These are phyloP conservation scores for Anabacerthia variegaticeps DNA, from an alignment of 2,797 vertebrate species.

Conservation along the genomic window DNA sequence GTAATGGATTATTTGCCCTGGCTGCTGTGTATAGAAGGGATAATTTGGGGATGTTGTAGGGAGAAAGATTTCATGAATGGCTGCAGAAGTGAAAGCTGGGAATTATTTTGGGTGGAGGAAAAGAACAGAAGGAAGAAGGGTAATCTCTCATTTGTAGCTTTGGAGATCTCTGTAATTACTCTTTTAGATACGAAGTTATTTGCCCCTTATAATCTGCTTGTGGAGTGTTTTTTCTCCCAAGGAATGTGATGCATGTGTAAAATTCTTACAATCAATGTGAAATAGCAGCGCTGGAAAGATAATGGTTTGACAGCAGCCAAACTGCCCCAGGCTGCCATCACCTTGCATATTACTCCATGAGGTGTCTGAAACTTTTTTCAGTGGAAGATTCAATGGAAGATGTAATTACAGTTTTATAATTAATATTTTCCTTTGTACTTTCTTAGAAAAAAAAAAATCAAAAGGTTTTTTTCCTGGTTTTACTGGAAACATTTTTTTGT, in stretches of 20 bases:
- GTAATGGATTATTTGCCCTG: conserved; percentile 15
- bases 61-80: conserved; percentile 21
- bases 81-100: neutral
- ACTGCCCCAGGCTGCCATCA: neutral
- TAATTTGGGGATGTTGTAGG: neutral
- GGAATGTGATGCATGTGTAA: neutral
- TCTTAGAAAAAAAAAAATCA: neutral
- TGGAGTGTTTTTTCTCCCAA: neutral
- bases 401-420: conserved; percentile 26
- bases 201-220: neutral
- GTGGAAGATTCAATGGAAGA: neutral
- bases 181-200: neutral
- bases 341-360: neutral
- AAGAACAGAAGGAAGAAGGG: neutral
- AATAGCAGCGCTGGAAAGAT: neutral
- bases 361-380: neutral
- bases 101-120: neutral
- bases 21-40: neutral
- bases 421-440: neutral
- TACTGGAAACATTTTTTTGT: neutral
- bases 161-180: neutral
- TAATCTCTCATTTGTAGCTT: conserved; percentile 8
- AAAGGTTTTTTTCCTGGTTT: neutral
- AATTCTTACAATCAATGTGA: neutral
- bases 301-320: neutral